Base-by-base conservation (phyloP, 2,888 invertebrate species). In the Microplitis deprimator region DNA sequence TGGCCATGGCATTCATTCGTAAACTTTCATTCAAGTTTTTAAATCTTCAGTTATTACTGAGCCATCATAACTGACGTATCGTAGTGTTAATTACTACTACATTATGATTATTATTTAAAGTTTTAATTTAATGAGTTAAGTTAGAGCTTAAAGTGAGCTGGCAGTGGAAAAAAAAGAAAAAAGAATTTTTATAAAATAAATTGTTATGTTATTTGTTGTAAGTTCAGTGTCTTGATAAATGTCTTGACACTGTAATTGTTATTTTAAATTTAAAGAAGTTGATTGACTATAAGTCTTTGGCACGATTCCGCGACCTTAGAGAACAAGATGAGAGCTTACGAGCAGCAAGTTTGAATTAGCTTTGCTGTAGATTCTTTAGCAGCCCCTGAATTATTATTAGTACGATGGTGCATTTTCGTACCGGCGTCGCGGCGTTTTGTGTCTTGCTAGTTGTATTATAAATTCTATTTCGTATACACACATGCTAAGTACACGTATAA, bases 301-400 rank as follows among this genome's bases (percentile, higher is more conserved):
- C 62, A 73, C 68, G 70, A 13, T 50, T 50, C 50, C 50, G 67
- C 41, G 68, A 60, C 71, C 41, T 65, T 67, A 68, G 67, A 73
- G 64, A 76, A 73, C 38, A 73, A 10, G 40, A 29, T 29, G 29
- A 29, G 3, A 50, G 50, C 50, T 50, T 50, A 29, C 29, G 29
- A 29, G 29, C 29, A 29, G 29, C 29, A 29, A 50, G 50, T 72
- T 72, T 17, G 20, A 10, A 60, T n/a, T 39, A 13, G 59, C 40
- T 16, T 62, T 17, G 29, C 20, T 29, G 17, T 59, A 38, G 8
- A 69, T 77, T 41, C 50, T 68, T 40, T 6, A 6, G 17, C 40
- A 50, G 38, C 16, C 64, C 62, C 41, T 7, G 39, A 69, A 84
- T 87, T 89, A 89, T 88, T 89, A 84, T 88, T 89, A 88, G 89